Evolutionary conservation across 1,140 invertebrate genomes (phyloP).

Genomic region (Dufourea novaeangliae): DNA sequence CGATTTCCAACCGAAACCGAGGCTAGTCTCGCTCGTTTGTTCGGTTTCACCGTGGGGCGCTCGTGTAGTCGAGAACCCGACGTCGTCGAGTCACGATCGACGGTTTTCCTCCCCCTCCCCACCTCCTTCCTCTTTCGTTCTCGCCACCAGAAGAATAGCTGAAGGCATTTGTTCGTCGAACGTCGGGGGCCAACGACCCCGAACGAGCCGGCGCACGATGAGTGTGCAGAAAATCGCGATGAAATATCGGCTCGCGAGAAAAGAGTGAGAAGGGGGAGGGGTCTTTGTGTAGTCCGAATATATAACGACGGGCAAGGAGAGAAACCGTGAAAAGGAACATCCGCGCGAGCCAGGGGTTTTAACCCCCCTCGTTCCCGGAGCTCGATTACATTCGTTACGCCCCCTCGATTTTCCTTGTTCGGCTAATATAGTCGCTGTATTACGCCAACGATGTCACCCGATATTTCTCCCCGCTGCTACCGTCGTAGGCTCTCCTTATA

Average conservation of each 20-base stretch:
- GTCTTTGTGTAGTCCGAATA: conserved; percentile 33
- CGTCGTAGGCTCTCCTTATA: too few relatives aligned
- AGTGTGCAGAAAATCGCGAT: conserved; percentile 56
- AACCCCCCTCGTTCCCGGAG: neutral
- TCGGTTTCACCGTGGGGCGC: conserved; percentile 39
- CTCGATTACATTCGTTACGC: conserved; percentile 10
- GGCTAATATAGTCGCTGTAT: neutral
- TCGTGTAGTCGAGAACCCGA: conserved; percentile 8
- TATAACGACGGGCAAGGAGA: neutral
- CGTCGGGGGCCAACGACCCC: conserved; percentile 39
- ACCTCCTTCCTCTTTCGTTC: too few relatives aligned
- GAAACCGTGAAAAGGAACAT: conserved; percentile 20
- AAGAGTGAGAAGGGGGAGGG: neutral
- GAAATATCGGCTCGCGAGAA: conserved; percentile 34
- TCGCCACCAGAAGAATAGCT: conserved; percentile 54
- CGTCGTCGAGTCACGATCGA: conserved; percentile 55
- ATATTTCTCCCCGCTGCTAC: neutral
- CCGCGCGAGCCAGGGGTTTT: neutral
- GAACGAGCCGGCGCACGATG: conserved; percentile 40
- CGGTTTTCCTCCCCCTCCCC: neutral
- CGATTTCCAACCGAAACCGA: conserved; percentile 13
- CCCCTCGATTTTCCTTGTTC: neutral
- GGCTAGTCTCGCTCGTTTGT: conserved; percentile 58
- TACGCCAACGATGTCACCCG: neutral
- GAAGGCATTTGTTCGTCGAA: conserved; percentile 51